phyloP scores from a whole-genome alignment of 2,888 invertebrate genomes.

The Onthophagus sagittarius region DNA sequence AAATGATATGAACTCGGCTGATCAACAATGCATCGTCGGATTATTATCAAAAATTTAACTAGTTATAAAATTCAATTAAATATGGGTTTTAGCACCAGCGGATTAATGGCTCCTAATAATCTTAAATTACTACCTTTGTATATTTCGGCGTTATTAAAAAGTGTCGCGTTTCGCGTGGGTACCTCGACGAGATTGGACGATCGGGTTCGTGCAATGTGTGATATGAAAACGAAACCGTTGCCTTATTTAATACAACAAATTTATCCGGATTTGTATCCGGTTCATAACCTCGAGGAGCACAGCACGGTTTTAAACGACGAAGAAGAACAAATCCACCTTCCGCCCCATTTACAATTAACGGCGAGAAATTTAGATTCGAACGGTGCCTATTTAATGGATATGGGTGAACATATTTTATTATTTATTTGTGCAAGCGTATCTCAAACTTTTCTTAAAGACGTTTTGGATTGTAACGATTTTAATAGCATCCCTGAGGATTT shows the following conservation, averaged over 20 bases:
- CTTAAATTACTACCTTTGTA: constrained; percentile 83
- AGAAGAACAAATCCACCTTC: constrained; percentile 54
- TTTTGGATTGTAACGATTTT: constrained; percentile 65
- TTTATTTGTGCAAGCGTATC: constrained; percentile 80
- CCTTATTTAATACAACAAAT: constrained; percentile 74
- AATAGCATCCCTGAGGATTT: constrained; percentile 73
- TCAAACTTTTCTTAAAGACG: constrained; percentile 69
- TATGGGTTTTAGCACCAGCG: constrained; percentile 55
- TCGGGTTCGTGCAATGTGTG: constrained; percentile 88
- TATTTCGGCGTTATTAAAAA: constrained; percentile 84
- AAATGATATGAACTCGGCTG: constrained; percentile 83
- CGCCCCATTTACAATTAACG: constrained; percentile 80
- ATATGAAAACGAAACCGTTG: constrained; percentile 85
- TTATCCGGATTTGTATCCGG: constrained; percentile 89
- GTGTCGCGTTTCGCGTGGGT: constrained; percentile 85
- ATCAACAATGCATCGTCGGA: constrained; percentile 90
- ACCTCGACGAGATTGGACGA: constrained; percentile 89
- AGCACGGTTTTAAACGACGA: constrained; percentile 40
- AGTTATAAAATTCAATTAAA: constrained; percentile 67
- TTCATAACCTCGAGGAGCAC: constrained; percentile 63
- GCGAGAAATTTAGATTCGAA: constrained; percentile 77
- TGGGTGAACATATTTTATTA: constrained; percentile 75
- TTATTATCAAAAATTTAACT: constrained; percentile 83
- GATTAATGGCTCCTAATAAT: constrained; percentile 72
- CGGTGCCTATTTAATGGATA: constrained; percentile 90